A percentile compares a stretch with the other conserved stretches of the same genome.
Conservation (phyloP, 2,888 invertebrate species). For the Julus scanicus region DNA sequence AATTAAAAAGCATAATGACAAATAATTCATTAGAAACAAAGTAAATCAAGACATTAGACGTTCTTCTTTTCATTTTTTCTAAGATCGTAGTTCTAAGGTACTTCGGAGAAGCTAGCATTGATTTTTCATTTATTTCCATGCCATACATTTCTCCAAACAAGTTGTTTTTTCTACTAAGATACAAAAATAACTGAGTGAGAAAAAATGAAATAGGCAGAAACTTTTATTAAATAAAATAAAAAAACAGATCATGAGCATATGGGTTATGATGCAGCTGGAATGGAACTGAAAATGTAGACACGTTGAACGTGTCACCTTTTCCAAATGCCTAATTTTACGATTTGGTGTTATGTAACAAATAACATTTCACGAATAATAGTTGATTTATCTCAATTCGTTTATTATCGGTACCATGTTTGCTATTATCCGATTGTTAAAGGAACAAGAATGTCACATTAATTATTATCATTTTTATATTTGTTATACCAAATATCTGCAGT, state of each 20-base stretch:
- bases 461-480: not conserved
- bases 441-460: not conserved
- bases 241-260: constrained; percentile 43
- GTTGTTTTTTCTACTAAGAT: constrained; percentile 47
- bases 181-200: constrained; percentile 41
- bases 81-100: constrained; percentile 47
- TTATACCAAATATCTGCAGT: not conserved
- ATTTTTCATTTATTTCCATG: constrained; percentile 37
- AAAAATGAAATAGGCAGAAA: constrained; percentile 37
- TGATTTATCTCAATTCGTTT: not conserved
- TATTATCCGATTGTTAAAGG: not conserved
- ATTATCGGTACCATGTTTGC: not conserved
- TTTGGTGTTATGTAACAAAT: not conserved
- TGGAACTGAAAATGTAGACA: constrained; percentile 43
- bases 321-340: not conserved
- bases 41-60: constrained; percentile 45
- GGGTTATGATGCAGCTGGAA: constrained; percentile 43
- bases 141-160: constrained; percentile 35
- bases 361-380: not conserved
- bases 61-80: constrained; percentile 38
- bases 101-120: constrained; percentile 40
- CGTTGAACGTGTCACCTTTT: constrained; percentile 26
- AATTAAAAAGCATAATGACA: constrained; percentile 37
- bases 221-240: constrained; percentile 40
- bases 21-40: constrained; percentile 21